Base-by-base conservation (phyloP, 2,797 vertebrate species). In the Anas georgica region DNA sequence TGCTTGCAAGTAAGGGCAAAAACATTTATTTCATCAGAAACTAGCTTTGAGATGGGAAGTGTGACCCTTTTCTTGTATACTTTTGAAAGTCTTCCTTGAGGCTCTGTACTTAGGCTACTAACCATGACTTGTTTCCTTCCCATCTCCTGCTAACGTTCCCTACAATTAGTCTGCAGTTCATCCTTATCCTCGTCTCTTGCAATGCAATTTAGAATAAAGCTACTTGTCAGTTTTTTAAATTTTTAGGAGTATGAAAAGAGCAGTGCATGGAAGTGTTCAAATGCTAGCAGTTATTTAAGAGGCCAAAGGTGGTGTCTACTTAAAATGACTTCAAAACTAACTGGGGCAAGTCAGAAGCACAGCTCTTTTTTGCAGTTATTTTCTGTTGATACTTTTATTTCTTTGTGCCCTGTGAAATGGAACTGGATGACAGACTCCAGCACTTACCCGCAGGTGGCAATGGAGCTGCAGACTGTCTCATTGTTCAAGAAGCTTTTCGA, bases 381-480 rank as follows among this genome's bases (percentile, higher is more conserved):
- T 95, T n/a, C 29, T 59, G 28, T 21, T 7, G 21, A 7, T 39
- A 8, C 14, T 17, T 50, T 45, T 58, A 14, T 66, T 35, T 11
- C 20, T 62, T 50, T 25, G 22, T 54, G 46, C 52, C 66, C 31
- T 43, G 31, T 69, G 63, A 84, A 77, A 23, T 1, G 1, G 41
- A 90, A 28, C 0, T 2, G 83, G 37, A 8, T 25, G 82, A n/a
- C 26, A 92, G 62, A 80, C 78, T 83, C 86, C 89, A 88, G 70
- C 60, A 50, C 54, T 81, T 59, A 69, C 81, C 93, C 41, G 3
- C 93, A 97, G 97, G 95, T 97, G 96, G 94, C 88, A 93, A 93
- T 93, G 93, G 85, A 94, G 81, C 81, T 90, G 58, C 84, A 93
- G 81, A 21, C 59, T 86, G 9, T 43, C 84, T 94, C 28, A 7